A percentile compares a stretch with the other conserved stretches of the same genome.
Evolutionary conservation across 2,888 invertebrate species (phyloP).

Genomic region (Catocala sponsa): DNA sequence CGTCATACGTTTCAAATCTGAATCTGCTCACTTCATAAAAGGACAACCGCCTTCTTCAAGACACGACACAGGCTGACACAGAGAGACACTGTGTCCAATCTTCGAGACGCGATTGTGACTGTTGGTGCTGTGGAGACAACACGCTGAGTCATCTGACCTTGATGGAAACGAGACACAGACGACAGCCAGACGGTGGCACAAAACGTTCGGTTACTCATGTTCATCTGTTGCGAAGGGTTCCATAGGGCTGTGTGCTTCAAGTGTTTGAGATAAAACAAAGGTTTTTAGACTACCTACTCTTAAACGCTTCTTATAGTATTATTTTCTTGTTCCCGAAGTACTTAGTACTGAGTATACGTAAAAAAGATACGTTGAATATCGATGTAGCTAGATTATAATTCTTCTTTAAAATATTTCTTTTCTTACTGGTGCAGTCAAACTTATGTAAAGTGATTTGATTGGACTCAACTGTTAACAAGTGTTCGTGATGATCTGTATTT

Average conservation of each 20-base stretch:
- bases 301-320: not conserved
- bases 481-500: no score
- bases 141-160: conserved; percentile 63
- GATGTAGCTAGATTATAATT: no score
- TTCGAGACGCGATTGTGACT: conserved; percentile 4
- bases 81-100: conserved; percentile 10
- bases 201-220: conserved; percentile 56
- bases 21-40: conserved; percentile 16
- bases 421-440: no score
- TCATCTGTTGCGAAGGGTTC: conserved; percentile 45
- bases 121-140: conserved; percentile 16
- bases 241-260: conserved; percentile 27
- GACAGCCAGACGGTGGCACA: conserved; percentile 54
- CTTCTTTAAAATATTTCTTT: no score
- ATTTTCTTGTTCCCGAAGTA: no score
- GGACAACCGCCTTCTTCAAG: conserved; percentile 13
- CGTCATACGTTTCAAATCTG: conserved; percentile 9
- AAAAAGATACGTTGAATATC: no score
- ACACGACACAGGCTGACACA: conserved; percentile 12
- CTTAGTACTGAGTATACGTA: no score
- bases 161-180: conserved; percentile 62
- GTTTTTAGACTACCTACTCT: not conserved
- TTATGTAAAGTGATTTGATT: no score
- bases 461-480: no score
- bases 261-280: conserved; percentile 6